These are phyloP conservation scores for Graptemys geographica DNA, from an alignment of 2,797 vertebrate species.

Conservation along the genomic window DNA sequence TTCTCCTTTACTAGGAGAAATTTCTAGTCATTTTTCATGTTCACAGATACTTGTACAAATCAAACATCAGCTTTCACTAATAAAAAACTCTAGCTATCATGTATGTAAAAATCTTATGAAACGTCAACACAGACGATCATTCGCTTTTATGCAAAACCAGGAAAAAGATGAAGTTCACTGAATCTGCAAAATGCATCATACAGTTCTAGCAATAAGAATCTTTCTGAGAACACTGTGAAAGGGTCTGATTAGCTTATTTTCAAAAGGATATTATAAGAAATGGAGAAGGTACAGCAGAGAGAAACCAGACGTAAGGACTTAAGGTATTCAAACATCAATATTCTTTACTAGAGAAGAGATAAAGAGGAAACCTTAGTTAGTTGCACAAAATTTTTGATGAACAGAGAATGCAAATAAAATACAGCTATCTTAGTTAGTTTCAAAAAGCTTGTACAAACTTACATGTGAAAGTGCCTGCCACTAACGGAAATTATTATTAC, in stretches of 20 bases:
- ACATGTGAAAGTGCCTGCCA: not conserved
- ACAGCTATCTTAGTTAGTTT: not conserved
- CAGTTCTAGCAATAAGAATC: not conserved
- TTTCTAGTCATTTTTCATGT: constrained; percentile 5
- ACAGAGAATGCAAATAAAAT: not conserved
- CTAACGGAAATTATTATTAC: not conserved
- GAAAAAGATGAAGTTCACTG: not conserved
- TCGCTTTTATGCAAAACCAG: not conserved
- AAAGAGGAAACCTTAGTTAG: not conserved
- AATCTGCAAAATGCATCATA: not conserved
- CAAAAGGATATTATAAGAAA: not conserved
- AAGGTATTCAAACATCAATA: not conserved
- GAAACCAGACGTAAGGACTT: not conserved
- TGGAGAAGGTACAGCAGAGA: not conserved
- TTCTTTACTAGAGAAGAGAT: not conserved
- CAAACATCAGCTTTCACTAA: not conserved
- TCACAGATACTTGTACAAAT: not conserved
- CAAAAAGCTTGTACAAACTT: constrained; percentile 4
- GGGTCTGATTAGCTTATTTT: not conserved
- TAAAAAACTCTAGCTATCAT: constrained; percentile 15
- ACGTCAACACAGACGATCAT: not conserved
- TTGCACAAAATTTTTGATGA: not conserved
- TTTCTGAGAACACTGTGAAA: not conserved
- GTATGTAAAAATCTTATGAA: constrained; percentile 12
- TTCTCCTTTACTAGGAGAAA: constrained; percentile 22